These are phyloP conservation scores for Ameiurus melas DNA, from an alignment of 2,113 vertebrate genomes.

Conservation along the genomic window DNA sequence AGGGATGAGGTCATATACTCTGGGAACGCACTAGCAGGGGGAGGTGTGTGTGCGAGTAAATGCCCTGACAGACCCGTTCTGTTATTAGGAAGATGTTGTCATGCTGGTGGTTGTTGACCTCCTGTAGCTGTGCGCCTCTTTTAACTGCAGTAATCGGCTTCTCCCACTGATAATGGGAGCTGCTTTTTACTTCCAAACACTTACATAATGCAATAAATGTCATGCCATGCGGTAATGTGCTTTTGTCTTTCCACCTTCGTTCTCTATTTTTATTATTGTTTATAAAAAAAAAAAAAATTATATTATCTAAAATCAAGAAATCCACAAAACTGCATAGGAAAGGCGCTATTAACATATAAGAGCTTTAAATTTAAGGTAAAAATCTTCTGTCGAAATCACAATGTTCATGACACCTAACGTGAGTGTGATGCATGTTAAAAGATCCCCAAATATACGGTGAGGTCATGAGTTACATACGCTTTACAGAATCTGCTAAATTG, in stretches of 20 bases:
- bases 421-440: no score
- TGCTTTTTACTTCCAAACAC: neutral
- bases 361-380: neutral
- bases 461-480: no score
- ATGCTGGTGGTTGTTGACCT: constrained; percentile 25
- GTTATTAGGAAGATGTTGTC: constrained; percentile 27
- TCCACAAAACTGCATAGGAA: neutral
- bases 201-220: neutral
- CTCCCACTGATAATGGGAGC: neutral
- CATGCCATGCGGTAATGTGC: neutral
- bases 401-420: no score
- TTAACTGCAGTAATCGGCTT: neutral
- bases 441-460: no score
- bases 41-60: constrained; percentile 10
- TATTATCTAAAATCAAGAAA: neutral
- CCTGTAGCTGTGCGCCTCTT: neutral
- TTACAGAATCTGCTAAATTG: no score
- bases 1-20: constrained; percentile 47
- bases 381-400: neutral
- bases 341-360: neutral
- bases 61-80: constrained; percentile 40
- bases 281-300: neutral
- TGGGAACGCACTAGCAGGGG: constrained; percentile 10
- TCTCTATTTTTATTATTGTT: neutral
- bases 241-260: neutral